phyloP scores from a whole-genome alignment of 2,888 invertebrate genomes.

The Eristalis tenax region DNA sequence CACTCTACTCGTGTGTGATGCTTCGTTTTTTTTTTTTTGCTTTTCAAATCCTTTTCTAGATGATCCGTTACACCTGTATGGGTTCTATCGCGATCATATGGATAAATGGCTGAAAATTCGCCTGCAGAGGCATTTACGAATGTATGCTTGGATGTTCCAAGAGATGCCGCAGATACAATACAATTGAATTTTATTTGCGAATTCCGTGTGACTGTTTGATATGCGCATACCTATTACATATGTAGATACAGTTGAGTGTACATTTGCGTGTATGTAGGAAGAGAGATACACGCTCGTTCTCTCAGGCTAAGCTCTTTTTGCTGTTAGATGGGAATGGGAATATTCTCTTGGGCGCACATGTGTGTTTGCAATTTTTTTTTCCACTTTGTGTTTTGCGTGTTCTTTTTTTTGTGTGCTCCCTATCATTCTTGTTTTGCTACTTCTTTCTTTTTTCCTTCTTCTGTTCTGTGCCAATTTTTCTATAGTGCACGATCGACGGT shows the following conservation, averaged over 20 bases:
- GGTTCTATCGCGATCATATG: slow-evolving; percentile 50
- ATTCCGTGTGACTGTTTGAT: slow-evolving; percentile 15
- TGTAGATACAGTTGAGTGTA: background rate
- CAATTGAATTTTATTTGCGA: slow-evolving; percentile 63
- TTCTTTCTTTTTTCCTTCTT: slow-evolving; percentile 26
- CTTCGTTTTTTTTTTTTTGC: slow-evolving; percentile 16
- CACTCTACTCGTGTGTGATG: background rate
- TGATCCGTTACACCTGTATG: slow-evolving; percentile 70
- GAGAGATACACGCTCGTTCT: slow-evolving; percentile 23
- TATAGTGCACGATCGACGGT: slow-evolving; percentile 53
- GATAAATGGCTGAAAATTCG: slow-evolving; percentile 41
- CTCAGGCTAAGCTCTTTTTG: slow-evolving; percentile 17
- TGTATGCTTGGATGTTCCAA: slow-evolving; percentile 15
- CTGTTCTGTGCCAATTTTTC: slow-evolving; percentile 62
- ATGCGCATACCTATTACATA: background rate
- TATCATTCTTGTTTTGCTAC: background rate
- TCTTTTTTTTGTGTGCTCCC: slow-evolving; percentile 3
- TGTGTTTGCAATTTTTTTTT: slow-evolving; percentile 44
- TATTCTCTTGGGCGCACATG: slow-evolving; percentile 55
- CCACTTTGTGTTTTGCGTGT: slow-evolving; percentile 8
- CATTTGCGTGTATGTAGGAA: slow-evolving; percentile 3
- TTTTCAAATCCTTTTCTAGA: slow-evolving; percentile 60
- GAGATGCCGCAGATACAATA: slow-evolving; percentile 55
- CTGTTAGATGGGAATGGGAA: slow-evolving; percentile 19
- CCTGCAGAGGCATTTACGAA: slow-evolving; percentile 46